Conservation (phyloP, 37 sponge, comb jelly and placozoan genomes). For the Beroe forskalii region DNA sequence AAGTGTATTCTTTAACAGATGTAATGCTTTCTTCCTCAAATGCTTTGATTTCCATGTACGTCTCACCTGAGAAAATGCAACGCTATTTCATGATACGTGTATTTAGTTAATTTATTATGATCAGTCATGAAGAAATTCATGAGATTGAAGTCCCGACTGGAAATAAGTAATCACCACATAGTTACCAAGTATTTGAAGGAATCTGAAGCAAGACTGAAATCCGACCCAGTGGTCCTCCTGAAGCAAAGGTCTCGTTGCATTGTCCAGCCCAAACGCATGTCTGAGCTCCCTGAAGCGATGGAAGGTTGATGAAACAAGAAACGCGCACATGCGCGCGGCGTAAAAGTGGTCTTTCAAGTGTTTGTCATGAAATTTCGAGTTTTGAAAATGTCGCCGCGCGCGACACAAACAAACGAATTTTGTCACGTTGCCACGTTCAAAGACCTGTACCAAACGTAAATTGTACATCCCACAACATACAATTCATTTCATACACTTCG, state of each 20-base stretch:
- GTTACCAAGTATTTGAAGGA: slow-evolving; percentile 39
- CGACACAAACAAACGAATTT: slow-evolving; percentile 32
- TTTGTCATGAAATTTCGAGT: background rate
- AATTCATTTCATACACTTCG: too few species aligned
- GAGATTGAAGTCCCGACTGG: too few species aligned
- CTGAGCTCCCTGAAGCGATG: slow-evolving; percentile 4
- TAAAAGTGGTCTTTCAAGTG: slow-evolving; percentile 37
- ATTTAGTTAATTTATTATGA: too few species aligned
- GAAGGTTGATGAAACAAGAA: background rate
- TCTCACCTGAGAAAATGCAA: too few species aligned
- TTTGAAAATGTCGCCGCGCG: background rate
- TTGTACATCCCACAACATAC: too few species aligned
- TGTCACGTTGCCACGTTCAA: background rate
- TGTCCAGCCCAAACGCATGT: slow-evolving; percentile 27
- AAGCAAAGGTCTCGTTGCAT: background rate
- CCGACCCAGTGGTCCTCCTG: slow-evolving; percentile 64
- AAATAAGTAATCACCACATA: too few species aligned
- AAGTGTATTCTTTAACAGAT: background rate
- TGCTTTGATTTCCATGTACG: background rate
- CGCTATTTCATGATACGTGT: too few species aligned
- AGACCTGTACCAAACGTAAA: too few species aligned
- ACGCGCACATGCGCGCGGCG: background rate
- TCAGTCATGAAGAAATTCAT: too few species aligned
- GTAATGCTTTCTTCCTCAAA: background rate
- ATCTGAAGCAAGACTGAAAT: slow-evolving; percentile 35